Evolutionary conservation across 2,888 invertebrate genomes (phyloP).

Genomic region (Drosophila peninsularis): DNA sequence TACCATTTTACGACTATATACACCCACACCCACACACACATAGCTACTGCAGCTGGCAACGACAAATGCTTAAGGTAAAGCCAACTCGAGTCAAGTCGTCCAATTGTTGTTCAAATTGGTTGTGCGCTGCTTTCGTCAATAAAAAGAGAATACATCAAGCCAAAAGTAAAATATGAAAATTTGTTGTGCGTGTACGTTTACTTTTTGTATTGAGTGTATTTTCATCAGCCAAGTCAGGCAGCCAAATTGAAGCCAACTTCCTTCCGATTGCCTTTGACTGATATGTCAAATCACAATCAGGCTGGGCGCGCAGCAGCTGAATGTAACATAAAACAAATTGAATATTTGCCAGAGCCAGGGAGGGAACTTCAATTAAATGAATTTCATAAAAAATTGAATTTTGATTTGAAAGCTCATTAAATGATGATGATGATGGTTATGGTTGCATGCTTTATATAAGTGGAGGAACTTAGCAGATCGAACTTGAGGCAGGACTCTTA

Average conservation of each 20-base stretch:
- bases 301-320: neutral
- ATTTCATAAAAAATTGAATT: neutral
- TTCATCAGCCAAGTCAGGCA: conserved; percentile 12
- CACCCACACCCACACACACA: conserved; percentile 5
- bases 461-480: no score
- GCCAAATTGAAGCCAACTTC: conserved; percentile 47
- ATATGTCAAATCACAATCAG: conserved; percentile 43
- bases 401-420: neutral
- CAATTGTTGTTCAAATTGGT: conserved; percentile 65
- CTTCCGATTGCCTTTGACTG: conserved; percentile 51
- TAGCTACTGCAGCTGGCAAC: conserved; percentile 36
- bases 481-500: no score
- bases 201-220: conserved; percentile 17
- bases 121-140: conserved; percentile 41
- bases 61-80: conserved; percentile 34
- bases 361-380: neutral
- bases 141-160: conserved; percentile 14
- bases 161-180: conserved; percentile 18
- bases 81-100: conserved; percentile 42
- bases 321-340: conserved; percentile 1
- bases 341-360: neutral
- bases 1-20: conserved; percentile 52
- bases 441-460: neutral
- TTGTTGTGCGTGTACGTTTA: conserved; percentile 24
- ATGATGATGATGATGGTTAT: neutral